A percentile compares a stretch with the other conserved stretches of the same genome.
Conservation (phyloP, 2,797 vertebrate species). For the Notoglanidium macrostoma region DNA sequence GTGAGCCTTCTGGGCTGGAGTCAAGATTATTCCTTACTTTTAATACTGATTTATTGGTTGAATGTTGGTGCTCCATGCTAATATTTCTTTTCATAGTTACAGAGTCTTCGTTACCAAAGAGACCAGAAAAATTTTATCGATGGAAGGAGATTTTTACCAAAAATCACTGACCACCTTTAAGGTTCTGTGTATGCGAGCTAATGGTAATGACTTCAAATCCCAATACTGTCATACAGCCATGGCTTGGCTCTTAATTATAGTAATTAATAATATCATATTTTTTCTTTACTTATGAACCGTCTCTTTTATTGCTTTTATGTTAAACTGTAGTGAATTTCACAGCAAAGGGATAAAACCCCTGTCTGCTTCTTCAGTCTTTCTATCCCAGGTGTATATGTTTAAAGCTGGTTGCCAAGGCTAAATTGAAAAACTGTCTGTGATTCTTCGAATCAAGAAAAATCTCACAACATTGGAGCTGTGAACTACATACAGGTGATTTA, state of each 20-base stretch:
- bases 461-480: background rate
- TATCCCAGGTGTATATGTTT: background rate
- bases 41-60: background rate
- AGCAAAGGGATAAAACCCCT: background rate
- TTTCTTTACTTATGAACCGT: background rate
- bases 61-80: background rate
- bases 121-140: background rate
- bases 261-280: background rate
- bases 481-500: background rate
- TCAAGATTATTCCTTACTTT: background rate
- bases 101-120: background rate
- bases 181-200: background rate
- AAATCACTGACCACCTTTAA: background rate
- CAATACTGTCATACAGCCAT: background rate
- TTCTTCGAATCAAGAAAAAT: background rate
- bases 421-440: background rate
- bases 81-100: background rate
- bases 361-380: background rate
- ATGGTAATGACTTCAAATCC: background rate
- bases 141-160: background rate
- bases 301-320: background rate
- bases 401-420: background rate
- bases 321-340: background rate
- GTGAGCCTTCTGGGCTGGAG: background rate
- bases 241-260: background rate